Percentiles rank a stretch among this genome's conserved stretches.
Evolutionary conservation across 2,888 invertebrate species (phyloP).

Genomic region (Lithophane semibrunnea): DNA sequence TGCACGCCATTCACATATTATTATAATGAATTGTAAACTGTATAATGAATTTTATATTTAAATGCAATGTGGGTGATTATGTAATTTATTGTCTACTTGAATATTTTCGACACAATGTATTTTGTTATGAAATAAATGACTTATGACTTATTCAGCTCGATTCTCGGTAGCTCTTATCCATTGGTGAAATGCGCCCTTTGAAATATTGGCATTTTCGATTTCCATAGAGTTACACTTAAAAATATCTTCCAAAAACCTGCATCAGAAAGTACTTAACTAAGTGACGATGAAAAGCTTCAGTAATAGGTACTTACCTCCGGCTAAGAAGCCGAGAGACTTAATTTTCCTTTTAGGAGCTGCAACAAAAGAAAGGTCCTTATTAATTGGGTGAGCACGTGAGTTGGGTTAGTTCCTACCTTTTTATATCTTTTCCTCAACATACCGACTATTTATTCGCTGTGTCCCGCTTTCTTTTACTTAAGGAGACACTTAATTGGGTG

Average conservation of each 20-base stretch:
- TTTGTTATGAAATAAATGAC: no score
- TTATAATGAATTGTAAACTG: no score
- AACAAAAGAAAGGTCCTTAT: conserved; percentile 67
- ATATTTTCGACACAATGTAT: no score
- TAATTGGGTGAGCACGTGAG: conserved; percentile 60
- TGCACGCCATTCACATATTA: no score
- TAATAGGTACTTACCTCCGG: conserved; percentile 71
- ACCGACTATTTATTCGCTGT: conserved; percentile 16
- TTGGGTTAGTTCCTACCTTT: conserved; percentile 27
- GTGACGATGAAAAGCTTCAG: not conserved
- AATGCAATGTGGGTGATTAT: no score
- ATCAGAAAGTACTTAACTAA: not conserved
- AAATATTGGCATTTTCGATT: not conserved
- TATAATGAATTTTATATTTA: no score
- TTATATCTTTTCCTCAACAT: not conserved
- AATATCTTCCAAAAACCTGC: not conserved
- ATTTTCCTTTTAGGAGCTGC: conserved; percentile 73
- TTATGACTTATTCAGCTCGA: no score
- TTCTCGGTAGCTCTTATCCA: no score
- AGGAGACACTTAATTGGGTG: conserved; percentile 16
- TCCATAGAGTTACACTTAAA: no score
- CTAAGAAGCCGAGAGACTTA: conserved; percentile 71
- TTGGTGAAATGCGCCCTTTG: not conserved
- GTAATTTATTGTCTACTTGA: no score
- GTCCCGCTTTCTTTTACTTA: conserved; percentile 25